phyloP scores from a whole-genome alignment of 2,797 vertebrate species.

The Acestrorhynchus altus region DNA sequence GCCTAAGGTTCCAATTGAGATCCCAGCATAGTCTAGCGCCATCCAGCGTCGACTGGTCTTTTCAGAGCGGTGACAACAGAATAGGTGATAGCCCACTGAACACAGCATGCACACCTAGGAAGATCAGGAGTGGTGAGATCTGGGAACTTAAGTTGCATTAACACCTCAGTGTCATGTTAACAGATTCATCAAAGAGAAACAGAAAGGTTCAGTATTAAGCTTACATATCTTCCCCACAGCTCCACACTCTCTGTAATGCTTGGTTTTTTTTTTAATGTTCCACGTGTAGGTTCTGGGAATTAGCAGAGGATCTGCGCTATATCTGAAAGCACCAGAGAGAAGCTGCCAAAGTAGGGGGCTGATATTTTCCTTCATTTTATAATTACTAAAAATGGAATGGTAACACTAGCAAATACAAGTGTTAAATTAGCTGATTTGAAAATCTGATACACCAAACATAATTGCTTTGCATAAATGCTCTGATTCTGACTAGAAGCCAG shows the following conservation, averaged over 20 bases:
- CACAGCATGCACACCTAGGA: constrained; percentile 95
- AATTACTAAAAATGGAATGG: constrained; percentile 21
- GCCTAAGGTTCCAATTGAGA: constrained; percentile 94
- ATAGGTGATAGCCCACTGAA: constrained; percentile 93
- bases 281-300: constrained; percentile 47
- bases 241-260: background rate
- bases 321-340: constrained; percentile 45
- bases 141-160: background rate
- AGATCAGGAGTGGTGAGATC: constrained; percentile 10
- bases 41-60: constrained; percentile 96
- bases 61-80: constrained; percentile 95
- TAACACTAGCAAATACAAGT: constrained; percentile 32
- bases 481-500: constrained; percentile 15
- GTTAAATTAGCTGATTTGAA: constrained; percentile 23
- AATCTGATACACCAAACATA: constrained; percentile 31
- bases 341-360: constrained; percentile 43
- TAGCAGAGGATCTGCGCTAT: constrained; percentile 44
- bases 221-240: constrained; percentile 11
- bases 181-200: constrained; percentile 11
- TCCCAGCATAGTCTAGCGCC: constrained; percentile 92
- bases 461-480: constrained; percentile 16
- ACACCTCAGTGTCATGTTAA: background rate
- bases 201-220: constrained; percentile 3
- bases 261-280: constrained; percentile 14
- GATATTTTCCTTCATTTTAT: constrained; percentile 34